Evolutionary conservation across 2,113 vertebrate species (phyloP), one percentile per base, ranked within the genome.

Genomic region (Phoenicopterus ruber): DNA sequence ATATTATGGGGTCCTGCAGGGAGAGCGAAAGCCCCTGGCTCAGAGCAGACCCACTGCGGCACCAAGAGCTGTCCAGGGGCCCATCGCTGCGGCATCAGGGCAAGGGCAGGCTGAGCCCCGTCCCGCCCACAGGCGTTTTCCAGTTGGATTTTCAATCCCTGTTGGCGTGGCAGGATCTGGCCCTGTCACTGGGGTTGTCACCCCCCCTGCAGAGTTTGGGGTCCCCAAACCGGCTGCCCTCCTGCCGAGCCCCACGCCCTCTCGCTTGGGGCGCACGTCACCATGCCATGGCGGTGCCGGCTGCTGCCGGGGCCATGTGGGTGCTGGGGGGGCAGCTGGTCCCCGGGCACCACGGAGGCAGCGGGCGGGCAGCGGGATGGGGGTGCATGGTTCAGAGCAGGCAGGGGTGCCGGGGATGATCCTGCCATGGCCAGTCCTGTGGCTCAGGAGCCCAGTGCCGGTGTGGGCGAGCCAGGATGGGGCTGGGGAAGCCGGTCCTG

Each of bases 401-500:
- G 97, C 96, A 82, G 97, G 97, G 96, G 11, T 54, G 47, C 32
- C 25, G 2, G 67, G 58, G 50, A 1, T 34, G 40, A 28, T 54
- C 70, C 61, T 71, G 34, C 36, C 38, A 21, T 5, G 10, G 36
- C 28, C 40, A 4, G 50, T 36, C 59, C 59, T 49, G 62, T 2
- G 21, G 29, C 67, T 22, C 32, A 19, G 87, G 49, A 71, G 20
- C 38, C 42, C 6, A 1, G 19, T 50, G 49, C 49, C 19, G 25
- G 38, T 0, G 0, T 11, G 59, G 15, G 19, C 3, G 15, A 89
- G 65, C 44, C 44, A 47, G 24, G 49, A 36, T 7, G 22, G 22
- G 36, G 31, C 6, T 3, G 1, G 29, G 58, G 55, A 65, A 88
- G 40, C 26, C 4, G 4, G 4, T 55, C 46, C 54, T 69, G 63